phyloP scores from a whole-genome alignment of 2,797 vertebrate genomes.

The Helicolenus hilgendorfi region DNA sequence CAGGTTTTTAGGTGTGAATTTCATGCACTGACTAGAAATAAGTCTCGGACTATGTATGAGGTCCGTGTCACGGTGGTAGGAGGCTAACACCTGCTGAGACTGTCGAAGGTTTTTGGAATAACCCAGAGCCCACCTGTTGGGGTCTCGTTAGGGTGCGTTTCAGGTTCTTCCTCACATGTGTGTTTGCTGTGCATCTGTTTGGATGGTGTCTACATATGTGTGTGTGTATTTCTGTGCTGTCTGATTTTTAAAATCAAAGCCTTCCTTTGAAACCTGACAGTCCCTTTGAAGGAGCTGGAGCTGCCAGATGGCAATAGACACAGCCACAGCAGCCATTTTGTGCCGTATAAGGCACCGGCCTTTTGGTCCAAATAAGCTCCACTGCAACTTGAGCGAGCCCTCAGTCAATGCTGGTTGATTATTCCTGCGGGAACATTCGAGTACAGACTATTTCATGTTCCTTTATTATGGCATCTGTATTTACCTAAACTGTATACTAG shows the following conservation, averaged over 20 bases:
- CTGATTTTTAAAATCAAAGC: constrained; percentile 74
- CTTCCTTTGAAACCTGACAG: constrained; percentile 68
- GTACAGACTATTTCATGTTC: background rate
- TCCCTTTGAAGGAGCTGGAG: constrained; percentile 75
- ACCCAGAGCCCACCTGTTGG: constrained; percentile 28
- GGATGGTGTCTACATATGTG: background rate
- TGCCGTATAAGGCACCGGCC: constrained; percentile 12
- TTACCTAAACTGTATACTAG: background rate
- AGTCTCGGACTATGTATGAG: background rate
- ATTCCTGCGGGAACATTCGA: constrained; percentile 13
- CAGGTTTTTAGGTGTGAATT: background rate
- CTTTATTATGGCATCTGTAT: background rate
- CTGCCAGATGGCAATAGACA: constrained; percentile 73
- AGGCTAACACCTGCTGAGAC: constrained; percentile 15
- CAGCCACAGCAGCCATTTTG: constrained; percentile 39
- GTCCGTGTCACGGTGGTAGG: background rate
- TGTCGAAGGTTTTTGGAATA: background rate
- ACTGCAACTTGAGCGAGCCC: background rate
- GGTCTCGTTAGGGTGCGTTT: background rate
- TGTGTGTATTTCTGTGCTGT: background rate
- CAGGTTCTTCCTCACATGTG: background rate
- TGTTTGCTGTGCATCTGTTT: constrained; percentile 45
- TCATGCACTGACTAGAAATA: background rate
- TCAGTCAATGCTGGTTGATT: constrained; percentile 15
- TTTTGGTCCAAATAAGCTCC: constrained; percentile 20